Percentiles rank a stretch among this genome's conserved stretches.
phyloP scores from a whole-genome alignment of 2,888 invertebrate species.

The Acronicta psi region DNA sequence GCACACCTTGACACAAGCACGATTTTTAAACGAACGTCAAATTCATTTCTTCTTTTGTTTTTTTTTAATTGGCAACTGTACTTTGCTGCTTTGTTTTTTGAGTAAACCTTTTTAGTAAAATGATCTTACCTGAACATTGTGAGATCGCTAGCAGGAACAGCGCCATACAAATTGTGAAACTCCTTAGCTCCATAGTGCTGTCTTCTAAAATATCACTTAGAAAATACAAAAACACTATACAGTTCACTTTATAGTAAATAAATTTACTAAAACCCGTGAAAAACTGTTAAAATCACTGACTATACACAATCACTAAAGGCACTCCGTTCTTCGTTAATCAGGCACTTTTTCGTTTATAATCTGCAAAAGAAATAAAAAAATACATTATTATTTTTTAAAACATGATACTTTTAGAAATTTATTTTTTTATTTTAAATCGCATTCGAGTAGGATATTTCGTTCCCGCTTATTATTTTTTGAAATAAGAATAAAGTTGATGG shows the following conservation, averaged over 20 bases:
- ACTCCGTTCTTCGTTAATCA: constrained; percentile 69
- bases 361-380: constrained; percentile 65
- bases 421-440: too few relatives aligned
- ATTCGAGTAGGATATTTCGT: constrained; percentile 19
- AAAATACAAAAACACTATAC: constrained; percentile 61
- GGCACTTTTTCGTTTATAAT: constrained; percentile 76
- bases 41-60: too few relatives aligned
- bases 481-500: background rate
- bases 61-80: too few relatives aligned
- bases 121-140: constrained; percentile 77
- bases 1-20: too few relatives aligned
- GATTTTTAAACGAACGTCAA: too few relatives aligned
- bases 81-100: too few relatives aligned
- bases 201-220: constrained; percentile 58
- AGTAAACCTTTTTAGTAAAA: background rate
- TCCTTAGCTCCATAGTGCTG: constrained; percentile 76
- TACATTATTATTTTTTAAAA: background rate
- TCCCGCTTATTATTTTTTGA: constrained; percentile 13
- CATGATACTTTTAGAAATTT: background rate
- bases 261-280: constrained; percentile 55
- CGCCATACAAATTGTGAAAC: constrained; percentile 69
- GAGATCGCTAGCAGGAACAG: constrained; percentile 71
- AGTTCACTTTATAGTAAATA: constrained; percentile 60
- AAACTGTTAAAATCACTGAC: constrained; percentile 64
- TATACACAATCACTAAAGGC: constrained; percentile 80